Conservation (phyloP, 2,797 vertebrate genomes). For the Spondyliosoma cantharus region DNA sequence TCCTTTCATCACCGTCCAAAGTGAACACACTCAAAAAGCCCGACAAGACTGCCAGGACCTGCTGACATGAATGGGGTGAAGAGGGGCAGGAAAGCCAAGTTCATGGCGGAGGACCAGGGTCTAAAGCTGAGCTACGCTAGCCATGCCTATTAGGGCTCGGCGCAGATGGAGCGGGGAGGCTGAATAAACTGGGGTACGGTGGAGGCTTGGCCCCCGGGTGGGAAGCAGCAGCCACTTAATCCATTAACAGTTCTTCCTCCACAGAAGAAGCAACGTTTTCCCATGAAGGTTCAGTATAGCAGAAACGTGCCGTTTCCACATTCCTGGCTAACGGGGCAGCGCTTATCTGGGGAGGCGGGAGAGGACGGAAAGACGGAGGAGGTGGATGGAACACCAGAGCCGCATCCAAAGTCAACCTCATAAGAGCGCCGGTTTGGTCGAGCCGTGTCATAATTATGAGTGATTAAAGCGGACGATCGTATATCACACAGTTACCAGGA, state of each 20-base stretch:
- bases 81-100: slow-evolving; percentile 79
- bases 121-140: slow-evolving; percentile 74
- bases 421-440: slow-evolving; percentile 42
- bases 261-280: slow-evolving; percentile 70
- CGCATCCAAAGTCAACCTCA: slow-evolving; percentile 65
- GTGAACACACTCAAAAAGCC: slow-evolving; percentile 77
- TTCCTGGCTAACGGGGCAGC: slow-evolving; percentile 68
- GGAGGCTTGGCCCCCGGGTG: slow-evolving; percentile 50
- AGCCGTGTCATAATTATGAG: slow-evolving; percentile 58
- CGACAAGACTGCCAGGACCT: slow-evolving; percentile 73
- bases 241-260: slow-evolving; percentile 72
- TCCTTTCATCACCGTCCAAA: slow-evolving; percentile 80
- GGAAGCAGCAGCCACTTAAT: slow-evolving; percentile 75
- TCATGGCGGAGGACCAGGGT: slow-evolving; percentile 68
- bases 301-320: slow-evolving; percentile 64
- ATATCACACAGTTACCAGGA: slow-evolving; percentile 65
- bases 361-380: slow-evolving; percentile 44
- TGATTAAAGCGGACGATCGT: slow-evolving; percentile 70
- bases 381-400: slow-evolving; percentile 52
- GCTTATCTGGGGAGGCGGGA: slow-evolving; percentile 49
- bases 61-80: slow-evolving; percentile 77
- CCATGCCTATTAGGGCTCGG: slow-evolving; percentile 70
- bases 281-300: slow-evolving; percentile 73
- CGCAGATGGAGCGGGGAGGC: slow-evolving; percentile 50
- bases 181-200: slow-evolving; percentile 63